Evolutionary conservation across 1,140 invertebrate genomes (phyloP).

Genomic region (Ctenoplectra terminalis): DNA sequence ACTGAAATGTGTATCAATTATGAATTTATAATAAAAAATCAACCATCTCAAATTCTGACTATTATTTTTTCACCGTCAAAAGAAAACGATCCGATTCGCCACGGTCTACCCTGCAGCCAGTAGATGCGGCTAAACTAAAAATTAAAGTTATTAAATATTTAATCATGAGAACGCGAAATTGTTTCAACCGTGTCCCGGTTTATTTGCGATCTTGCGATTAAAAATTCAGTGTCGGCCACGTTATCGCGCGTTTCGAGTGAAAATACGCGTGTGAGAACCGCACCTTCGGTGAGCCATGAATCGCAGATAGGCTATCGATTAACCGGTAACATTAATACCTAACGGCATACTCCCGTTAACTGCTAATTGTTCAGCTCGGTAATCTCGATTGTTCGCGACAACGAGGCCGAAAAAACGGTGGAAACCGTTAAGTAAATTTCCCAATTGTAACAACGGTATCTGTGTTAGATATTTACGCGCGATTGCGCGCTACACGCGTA

Average conservation of each 20-base stretch:
- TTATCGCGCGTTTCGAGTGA: constrained; percentile 5
- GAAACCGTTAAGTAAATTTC: constrained; percentile 45
- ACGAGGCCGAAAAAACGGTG: constrained; percentile 14
- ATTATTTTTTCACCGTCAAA: too few species aligned
- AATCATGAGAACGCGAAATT: not conserved
- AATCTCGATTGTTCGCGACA: constrained; percentile 30
- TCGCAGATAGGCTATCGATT: constrained; percentile 37
- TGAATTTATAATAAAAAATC: too few species aligned
- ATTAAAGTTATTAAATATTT: not conserved
- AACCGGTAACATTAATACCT: constrained; percentile 36
- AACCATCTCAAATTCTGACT: too few species aligned
- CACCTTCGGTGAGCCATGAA: constrained; percentile 10
- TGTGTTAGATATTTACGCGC: constrained; percentile 33
- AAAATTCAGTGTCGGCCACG: constrained; percentile 20
- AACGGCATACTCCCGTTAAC: constrained; percentile 18
- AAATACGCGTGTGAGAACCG: constrained; percentile 3
- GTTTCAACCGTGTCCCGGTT: not conserved
- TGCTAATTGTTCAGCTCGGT: constrained; percentile 36
- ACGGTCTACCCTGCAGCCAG: too few species aligned
- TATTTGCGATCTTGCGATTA: constrained; percentile 4
- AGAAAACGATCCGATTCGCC: too few species aligned
- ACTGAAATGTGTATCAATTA: too few species aligned
- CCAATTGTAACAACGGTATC: constrained; percentile 23
- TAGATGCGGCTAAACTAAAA: too few species aligned
- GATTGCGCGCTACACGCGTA: constrained; percentile 3